A percentile compares a stretch with the other conserved stretches of the same genome.
phyloP scores from a whole-genome alignment of 2,797 vertebrate species.

The Tapirus indicus region DNA sequence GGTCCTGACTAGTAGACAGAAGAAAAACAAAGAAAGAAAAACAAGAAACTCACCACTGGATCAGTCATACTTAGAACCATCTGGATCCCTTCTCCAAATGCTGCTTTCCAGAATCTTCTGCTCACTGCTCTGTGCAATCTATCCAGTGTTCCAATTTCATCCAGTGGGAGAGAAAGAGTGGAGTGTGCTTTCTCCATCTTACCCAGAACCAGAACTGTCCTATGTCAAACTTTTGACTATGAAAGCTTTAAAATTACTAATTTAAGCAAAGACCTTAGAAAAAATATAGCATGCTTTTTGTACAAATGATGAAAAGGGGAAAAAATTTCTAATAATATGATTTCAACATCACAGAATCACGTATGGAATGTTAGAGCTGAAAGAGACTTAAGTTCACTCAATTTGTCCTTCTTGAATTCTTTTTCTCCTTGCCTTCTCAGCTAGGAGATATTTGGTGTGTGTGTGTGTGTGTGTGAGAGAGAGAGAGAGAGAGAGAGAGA shows the following conservation, averaged over 20 bases:
- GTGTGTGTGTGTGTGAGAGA: background rate
- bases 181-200: background rate
- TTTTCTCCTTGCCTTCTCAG: background rate
- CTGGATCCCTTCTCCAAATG: background rate
- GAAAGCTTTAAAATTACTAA: background rate
- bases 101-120: background rate
- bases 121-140: no score
- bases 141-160: fast-evolving
- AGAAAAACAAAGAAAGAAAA: background rate
- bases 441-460: background rate
- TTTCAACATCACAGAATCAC: background rate
- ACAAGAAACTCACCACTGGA: background rate
- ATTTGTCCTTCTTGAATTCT: background rate
- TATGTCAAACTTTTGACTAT: background rate
- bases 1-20: no score
- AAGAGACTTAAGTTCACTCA: background rate
- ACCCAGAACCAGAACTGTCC: background rate
- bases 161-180: background rate
- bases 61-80: no score
- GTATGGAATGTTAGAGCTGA: background rate
- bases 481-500: no score
- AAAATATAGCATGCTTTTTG: background rate
- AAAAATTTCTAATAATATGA: background rate
- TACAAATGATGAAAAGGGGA: background rate
- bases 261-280: background rate